Conservation (phyloP, 2,888 invertebrate species). For the Resseliella maxima region DNA sequence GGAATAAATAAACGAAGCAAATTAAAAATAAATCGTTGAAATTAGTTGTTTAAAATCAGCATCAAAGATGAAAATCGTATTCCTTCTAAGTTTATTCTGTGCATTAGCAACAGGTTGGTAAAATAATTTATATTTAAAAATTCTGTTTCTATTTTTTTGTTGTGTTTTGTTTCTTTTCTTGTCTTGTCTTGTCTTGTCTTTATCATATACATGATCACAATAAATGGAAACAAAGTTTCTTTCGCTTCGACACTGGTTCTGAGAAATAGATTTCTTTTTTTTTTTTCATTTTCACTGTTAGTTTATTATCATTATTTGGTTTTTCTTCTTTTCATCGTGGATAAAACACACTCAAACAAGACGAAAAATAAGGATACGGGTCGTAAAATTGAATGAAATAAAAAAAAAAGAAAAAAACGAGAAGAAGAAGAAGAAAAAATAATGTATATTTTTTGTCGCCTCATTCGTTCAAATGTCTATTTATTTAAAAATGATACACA, state of each 20-base stretch:
- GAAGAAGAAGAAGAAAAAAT: neutral
- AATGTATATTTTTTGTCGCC: neutral
- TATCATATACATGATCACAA: too few species aligned
- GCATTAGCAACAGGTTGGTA: conserved; percentile 65
- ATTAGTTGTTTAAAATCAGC: neutral
- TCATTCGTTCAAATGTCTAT: neutral
- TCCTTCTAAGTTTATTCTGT: conserved; percentile 63
- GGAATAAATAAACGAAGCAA: neutral
- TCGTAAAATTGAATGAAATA: neutral
- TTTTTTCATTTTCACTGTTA: neutral
- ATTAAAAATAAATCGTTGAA: neutral
- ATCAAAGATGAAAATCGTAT: conserved; percentile 62
- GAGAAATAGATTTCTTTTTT: too few species aligned
- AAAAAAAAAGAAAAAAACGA: too few species aligned
- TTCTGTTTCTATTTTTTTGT: neutral
- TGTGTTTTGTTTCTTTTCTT: neutral
- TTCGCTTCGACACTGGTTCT: neutral
- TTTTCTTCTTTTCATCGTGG: too few species aligned
- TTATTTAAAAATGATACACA: neutral
- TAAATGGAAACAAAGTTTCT: neutral
- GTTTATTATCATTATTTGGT: neutral
- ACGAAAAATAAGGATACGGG: neutral
- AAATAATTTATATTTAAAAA: conserved; percentile 27
- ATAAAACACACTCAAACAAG: neutral
- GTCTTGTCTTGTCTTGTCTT: too few species aligned